Conservation (phyloP, 1,140 invertebrate genomes). For the Danaus plexippus region DNA sequence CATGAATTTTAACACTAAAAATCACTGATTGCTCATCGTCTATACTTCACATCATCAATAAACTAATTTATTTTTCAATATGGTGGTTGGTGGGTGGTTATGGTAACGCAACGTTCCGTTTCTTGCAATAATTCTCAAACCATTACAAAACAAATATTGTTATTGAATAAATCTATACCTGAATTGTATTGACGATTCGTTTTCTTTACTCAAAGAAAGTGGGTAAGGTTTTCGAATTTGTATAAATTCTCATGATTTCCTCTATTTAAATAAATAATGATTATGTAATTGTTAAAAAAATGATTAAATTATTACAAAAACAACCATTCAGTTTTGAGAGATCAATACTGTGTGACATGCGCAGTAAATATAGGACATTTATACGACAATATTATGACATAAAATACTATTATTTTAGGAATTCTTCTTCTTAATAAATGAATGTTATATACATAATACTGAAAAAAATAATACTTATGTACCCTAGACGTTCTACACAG, state of each 20-base stretch:
- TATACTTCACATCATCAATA: constrained; percentile 52
- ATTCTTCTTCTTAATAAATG: no score
- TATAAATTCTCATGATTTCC: no score
- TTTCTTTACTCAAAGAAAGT: no score
- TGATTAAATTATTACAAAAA: constrained; percentile 1
- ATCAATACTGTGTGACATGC: constrained; percentile 66
- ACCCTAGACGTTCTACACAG: background rate
- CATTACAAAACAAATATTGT: background rate
- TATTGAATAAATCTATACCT: no score
- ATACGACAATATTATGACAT: constrained; percentile 27
- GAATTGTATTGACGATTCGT: no score
- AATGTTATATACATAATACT: background rate
- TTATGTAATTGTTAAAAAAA: no score
- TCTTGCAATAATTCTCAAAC: constrained; percentile 8
- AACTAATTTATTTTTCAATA: constrained; percentile 69
- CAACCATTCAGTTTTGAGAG: constrained; percentile 11
- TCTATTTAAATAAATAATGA: no score
- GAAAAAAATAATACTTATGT: background rate
- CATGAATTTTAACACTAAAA: constrained; percentile 56
- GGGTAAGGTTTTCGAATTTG: no score
- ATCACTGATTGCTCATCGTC: constrained; percentile 55
- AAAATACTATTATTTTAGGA: constrained; percentile 15
- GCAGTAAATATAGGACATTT: constrained; percentile 60
- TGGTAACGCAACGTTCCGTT: constrained; percentile 50
- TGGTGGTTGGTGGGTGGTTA: constrained; percentile 62